Percentiles rank a stretch among this genome's conserved stretches.
phyloP scores from a whole-genome alignment of 1,140 invertebrate species.

The Trigoniulus corallinus region DNA sequence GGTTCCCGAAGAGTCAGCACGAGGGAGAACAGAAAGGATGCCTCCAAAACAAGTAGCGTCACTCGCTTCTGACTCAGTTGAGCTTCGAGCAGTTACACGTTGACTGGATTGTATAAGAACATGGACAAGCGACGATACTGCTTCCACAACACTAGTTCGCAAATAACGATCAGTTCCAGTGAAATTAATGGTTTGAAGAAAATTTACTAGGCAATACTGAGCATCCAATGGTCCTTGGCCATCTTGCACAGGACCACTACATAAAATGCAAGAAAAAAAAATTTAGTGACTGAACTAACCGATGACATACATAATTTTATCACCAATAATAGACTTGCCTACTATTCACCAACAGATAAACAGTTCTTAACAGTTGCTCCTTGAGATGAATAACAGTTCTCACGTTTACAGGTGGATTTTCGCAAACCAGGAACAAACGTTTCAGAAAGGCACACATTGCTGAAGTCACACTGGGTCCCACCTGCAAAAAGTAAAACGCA shows the following conservation, averaged over 20 bases:
- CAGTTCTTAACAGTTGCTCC: conserved; percentile 46
- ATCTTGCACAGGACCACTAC: conserved; percentile 44
- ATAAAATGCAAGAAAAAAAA: conserved; percentile 10
- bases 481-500: conserved; percentile 30
- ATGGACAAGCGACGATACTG: conserved; percentile 38
- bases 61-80: conserved; percentile 26
- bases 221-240: conserved; percentile 63
- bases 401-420: conserved; percentile 37
- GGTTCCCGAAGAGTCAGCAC: neutral
- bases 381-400: conserved; percentile 43
- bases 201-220: conserved; percentile 52
- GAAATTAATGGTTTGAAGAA: conserved; percentile 45
- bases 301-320: neutral
- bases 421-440: conserved; percentile 48
- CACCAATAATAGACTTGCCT: conserved; percentile 10
- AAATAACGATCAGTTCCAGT: conserved; percentile 47
- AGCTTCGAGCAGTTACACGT: conserved; percentile 33
- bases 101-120: conserved; percentile 40
- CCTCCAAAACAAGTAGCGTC: conserved; percentile 36
- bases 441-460: conserved; percentile 52
- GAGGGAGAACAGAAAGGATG: neutral
- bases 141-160: conserved; percentile 53
- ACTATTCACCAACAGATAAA: conserved; percentile 49
- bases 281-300: neutral
- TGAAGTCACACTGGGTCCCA: conserved; percentile 57